Percentiles rank a stretch among this genome's conserved stretches.
Evolutionary conservation across 1,140 invertebrate species (phyloP).

Genomic region (Leptopilina clavipes): DNA sequence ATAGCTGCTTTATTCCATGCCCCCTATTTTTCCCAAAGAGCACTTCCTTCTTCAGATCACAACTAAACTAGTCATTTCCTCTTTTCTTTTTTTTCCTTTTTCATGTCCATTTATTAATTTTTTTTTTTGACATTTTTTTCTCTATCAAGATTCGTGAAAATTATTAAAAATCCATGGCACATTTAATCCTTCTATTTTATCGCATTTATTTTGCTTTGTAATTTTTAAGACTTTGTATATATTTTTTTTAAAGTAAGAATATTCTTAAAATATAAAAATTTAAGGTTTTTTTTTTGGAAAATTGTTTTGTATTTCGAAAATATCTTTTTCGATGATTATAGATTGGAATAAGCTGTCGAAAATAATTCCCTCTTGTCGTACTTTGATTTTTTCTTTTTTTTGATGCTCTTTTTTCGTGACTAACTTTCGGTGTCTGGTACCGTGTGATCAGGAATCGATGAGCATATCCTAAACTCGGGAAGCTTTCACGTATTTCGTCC

Average conservation of each 20-base stretch:
- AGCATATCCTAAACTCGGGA: constrained; percentile 48
- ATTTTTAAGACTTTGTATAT: too few relatives aligned
- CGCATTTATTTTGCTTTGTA: too few relatives aligned
- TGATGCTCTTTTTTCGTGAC: constrained; percentile 41
- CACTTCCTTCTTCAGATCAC: constrained; percentile 24
- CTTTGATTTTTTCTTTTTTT: neutral
- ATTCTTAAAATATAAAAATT: too few relatives aligned
- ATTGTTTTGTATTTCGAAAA: neutral
- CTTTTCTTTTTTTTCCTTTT: neutral
- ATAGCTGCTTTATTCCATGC: constrained; percentile 33
- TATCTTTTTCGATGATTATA: too few relatives aligned
- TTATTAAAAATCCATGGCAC: neutral
- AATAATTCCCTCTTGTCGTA: neutral
- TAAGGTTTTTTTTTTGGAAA: too few relatives aligned
- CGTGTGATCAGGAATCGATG: constrained; percentile 59
- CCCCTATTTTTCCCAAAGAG: constrained; percentile 25
- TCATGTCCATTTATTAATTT: neutral
- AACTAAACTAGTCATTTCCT: neutral
- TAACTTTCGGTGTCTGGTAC: constrained; percentile 59
- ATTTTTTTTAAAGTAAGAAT: too few relatives aligned
- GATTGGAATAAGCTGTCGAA: neutral
- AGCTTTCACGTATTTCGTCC: neutral
- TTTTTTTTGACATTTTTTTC: constrained; percentile 35
- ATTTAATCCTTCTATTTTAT: too few relatives aligned
- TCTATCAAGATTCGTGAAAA: too few relatives aligned